These are phyloP conservation scores for Crocodylus rhombifer DNA, from an alignment of 2,797 vertebrate species.

Conservation along the genomic window DNA sequence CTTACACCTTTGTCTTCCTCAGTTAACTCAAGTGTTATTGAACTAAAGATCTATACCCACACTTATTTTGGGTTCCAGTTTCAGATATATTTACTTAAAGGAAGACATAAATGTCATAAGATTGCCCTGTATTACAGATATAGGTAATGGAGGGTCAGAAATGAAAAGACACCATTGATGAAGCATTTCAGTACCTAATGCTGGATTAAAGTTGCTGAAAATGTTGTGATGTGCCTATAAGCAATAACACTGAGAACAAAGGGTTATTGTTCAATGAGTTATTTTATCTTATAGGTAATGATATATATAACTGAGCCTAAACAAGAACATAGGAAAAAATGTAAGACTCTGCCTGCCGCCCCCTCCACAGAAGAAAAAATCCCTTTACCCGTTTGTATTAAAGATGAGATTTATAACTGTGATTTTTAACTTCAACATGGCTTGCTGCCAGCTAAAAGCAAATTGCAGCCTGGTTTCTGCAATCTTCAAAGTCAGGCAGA, in stretches of 20 bases:
- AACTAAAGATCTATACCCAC: neutral
- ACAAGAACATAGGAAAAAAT: neutral
- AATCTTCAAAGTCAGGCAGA: slow-evolving; percentile 18
- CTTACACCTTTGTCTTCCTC: neutral
- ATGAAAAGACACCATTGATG: neutral
- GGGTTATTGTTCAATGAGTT: neutral
- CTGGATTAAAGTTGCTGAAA: neutral
- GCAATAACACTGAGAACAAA: neutral
- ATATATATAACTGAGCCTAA: neutral
- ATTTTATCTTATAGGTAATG: neutral
- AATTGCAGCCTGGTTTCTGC: slow-evolving; percentile 26
- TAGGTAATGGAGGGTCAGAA: neutral
- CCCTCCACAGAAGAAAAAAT: neutral
- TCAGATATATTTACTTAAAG: neutral
- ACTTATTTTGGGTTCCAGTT: neutral
- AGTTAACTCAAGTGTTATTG: neutral
- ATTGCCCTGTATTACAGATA: neutral
- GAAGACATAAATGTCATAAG: neutral
- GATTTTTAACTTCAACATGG: slow-evolving; percentile 13
- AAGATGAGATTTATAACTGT: slow-evolving; percentile 24
- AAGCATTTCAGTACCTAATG: neutral
- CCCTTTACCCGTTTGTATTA: neutral
- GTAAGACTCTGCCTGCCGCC: too few relatives aligned
- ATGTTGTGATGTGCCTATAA: neutral
- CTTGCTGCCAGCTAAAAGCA: slow-evolving; percentile 38